Conservation (phyloP, 2,797 vertebrate genomes). For the Pelochelys cantorii region DNA sequence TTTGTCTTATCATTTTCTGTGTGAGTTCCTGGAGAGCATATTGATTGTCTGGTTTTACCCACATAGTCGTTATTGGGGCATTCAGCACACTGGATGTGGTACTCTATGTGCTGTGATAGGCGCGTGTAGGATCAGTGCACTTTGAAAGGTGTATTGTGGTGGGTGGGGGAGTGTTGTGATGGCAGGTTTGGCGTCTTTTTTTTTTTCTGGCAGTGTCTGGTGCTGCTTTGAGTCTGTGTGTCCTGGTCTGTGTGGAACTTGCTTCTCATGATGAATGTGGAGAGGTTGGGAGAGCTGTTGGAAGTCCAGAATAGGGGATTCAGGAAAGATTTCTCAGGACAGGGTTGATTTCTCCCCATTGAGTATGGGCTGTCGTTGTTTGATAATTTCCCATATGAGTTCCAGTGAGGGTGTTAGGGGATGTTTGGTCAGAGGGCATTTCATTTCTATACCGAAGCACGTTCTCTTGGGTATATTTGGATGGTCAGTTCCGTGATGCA, state of each 20-base stretch:
- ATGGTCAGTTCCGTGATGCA: neutral
- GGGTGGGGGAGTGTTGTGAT: neutral
- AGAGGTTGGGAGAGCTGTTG: neutral
- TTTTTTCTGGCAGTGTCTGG: neutral
- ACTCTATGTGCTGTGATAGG: neutral
- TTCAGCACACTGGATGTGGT: neutral
- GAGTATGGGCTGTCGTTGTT: neutral
- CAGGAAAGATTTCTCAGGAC: neutral
- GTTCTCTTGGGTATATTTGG: neutral
- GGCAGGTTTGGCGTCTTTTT: neutral
- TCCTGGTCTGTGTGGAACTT: neutral
- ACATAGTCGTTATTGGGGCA: neutral
- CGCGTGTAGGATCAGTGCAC: neutral
- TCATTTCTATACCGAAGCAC: neutral
- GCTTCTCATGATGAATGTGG: neutral
- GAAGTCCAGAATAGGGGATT: neutral
- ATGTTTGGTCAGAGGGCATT: neutral
- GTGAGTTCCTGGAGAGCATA: neutral
- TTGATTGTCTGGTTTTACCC: neutral
- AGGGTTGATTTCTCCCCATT: neutral
- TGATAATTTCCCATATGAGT: neutral
- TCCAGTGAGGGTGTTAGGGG: neutral
- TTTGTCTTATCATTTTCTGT: neutral
- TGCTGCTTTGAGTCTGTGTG: neutral
- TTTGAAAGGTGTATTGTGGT: neutral